Conservation (phyloP, 2,888 invertebrate species). For the Ichneumoninae sp. region DNA sequence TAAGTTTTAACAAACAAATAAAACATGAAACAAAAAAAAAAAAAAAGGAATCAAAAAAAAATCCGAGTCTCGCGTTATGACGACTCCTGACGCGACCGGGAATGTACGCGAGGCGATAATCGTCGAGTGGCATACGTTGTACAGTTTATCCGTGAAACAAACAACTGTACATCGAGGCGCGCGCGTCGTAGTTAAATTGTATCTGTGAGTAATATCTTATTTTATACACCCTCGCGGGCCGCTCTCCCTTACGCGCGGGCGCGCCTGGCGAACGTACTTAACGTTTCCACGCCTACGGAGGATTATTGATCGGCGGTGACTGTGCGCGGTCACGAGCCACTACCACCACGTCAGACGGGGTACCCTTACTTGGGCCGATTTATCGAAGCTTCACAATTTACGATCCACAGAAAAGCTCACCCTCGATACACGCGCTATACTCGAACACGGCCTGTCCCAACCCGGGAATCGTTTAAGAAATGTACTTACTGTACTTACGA, state of each 20-base stretch:
- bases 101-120: background rate
- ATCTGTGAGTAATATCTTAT: conserved; percentile 61
- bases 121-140: conserved; percentile 9
- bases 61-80: background rate
- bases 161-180: conserved; percentile 41
- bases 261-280: conserved; percentile 29
- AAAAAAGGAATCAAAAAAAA: background rate
- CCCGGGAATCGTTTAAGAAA: conserved; percentile 19
- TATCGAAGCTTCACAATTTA: conserved; percentile 22
- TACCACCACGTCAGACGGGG: conserved; percentile 25
- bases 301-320: conserved; percentile 64
- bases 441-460: background rate
- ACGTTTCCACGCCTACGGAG: conserved; percentile 42
- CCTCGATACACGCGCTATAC: conserved; percentile 50
- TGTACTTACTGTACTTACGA: background rate
- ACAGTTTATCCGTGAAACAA: conserved; percentile 13
- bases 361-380: conserved; percentile 34
- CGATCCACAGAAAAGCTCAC: conserved; percentile 14
- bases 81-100: background rate
- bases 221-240: conserved; percentile 20
- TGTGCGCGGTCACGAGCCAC: conserved; percentile 49
- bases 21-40: background rate
- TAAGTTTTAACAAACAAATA: background rate
- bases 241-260: conserved; percentile 13
- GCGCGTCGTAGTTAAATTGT: conserved; percentile 62